A percentile compares a stretch with the other conserved stretches of the same genome.
These are phyloP conservation scores for Ernsta delagoae DNA, from an alignment of 2,888 invertebrate genomes.

Conservation along the genomic window DNA sequence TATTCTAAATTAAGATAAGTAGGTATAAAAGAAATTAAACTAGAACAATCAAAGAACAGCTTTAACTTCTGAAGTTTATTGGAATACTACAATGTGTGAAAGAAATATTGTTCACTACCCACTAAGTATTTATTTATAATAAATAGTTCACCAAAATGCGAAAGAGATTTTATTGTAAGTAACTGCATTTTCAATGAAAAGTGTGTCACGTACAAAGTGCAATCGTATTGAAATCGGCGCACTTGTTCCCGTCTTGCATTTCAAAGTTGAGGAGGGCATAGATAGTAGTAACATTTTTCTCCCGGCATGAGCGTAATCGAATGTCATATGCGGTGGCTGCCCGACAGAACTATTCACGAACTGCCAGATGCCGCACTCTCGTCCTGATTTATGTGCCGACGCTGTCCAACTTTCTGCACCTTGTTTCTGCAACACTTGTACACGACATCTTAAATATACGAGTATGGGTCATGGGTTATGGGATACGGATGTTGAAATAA, in stretches of 20 bases:
- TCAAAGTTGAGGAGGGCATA: slow-evolving; percentile 31
- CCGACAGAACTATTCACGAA: slow-evolving; percentile 71
- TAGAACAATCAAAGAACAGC: too few species aligned
- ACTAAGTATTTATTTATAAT: too few species aligned
- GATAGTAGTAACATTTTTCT: slow-evolving; percentile 44
- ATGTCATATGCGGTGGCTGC: slow-evolving; percentile 75
- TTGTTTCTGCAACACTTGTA: slow-evolving; percentile 78
- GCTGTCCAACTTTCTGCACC: slow-evolving; percentile 80
- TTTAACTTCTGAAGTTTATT: too few species aligned
- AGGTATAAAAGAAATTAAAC: too few species aligned
- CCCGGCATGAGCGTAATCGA: slow-evolving; percentile 67
- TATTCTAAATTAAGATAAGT: too few species aligned
- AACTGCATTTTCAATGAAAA: slow-evolving; percentile 18
- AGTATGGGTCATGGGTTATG: slow-evolving; percentile 50
- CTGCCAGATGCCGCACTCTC: slow-evolving; percentile 66
- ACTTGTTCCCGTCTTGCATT: slow-evolving; percentile 32
- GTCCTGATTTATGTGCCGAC: slow-evolving; percentile 75
- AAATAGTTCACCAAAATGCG: too few species aligned
- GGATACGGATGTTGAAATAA: slow-evolving; percentile 25
- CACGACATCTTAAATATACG: slow-evolving; percentile 75
- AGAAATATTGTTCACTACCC: too few species aligned
- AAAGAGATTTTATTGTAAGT: neutral
- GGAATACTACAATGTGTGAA: too few species aligned
- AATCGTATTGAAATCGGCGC: slow-evolving; percentile 32
- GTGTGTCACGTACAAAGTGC: slow-evolving; percentile 35